Conservation (phyloP, 2,797 vertebrate species). For the Pseudomugil gertrudae region DNA sequence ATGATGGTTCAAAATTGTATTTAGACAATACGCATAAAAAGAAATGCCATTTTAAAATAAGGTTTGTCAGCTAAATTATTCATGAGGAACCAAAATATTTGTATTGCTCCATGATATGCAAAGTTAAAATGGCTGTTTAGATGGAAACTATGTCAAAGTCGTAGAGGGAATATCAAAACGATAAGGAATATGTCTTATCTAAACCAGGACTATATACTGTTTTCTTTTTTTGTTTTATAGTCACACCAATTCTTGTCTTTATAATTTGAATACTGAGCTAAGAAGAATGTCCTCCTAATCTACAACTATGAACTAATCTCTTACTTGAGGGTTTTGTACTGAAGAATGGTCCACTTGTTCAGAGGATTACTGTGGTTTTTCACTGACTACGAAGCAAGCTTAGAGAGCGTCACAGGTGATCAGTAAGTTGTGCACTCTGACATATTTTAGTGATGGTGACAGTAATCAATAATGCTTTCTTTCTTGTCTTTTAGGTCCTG, state of each 20-base stretch:
- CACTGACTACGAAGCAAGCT: constrained; percentile 33
- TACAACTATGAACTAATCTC: constrained; percentile 62
- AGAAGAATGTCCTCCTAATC: constrained; percentile 59
- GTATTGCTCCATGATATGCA: constrained; percentile 2
- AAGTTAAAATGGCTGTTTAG: constrained; percentile 1
- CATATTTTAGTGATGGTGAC: constrained; percentile 5
- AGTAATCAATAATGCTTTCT: neutral
- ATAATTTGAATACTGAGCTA: constrained; percentile 26
- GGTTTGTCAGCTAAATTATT: neutral
- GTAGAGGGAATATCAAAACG: neutral
- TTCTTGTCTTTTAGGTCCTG: neutral
- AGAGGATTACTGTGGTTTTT: constrained; percentile 63
- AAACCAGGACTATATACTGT: neutral
- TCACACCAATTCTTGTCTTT: constrained; percentile 2
- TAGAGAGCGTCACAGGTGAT: constrained; percentile 5
- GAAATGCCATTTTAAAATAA: constrained; percentile 1
- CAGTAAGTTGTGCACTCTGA: constrained; percentile 19
- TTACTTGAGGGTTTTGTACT: constrained; percentile 54
- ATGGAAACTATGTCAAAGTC: neutral
- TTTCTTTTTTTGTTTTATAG: constrained; percentile 1
- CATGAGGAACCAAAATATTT: neutral
- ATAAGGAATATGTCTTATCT: neutral
- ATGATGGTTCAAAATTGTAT: constrained; percentile 23
- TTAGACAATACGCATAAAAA: constrained; percentile 27
- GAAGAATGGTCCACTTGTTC: constrained; percentile 76